These are phyloP conservation scores for Drosophila pruinosa DNA, from an alignment of 1,140 invertebrate species.

Conservation along the genomic window DNA sequence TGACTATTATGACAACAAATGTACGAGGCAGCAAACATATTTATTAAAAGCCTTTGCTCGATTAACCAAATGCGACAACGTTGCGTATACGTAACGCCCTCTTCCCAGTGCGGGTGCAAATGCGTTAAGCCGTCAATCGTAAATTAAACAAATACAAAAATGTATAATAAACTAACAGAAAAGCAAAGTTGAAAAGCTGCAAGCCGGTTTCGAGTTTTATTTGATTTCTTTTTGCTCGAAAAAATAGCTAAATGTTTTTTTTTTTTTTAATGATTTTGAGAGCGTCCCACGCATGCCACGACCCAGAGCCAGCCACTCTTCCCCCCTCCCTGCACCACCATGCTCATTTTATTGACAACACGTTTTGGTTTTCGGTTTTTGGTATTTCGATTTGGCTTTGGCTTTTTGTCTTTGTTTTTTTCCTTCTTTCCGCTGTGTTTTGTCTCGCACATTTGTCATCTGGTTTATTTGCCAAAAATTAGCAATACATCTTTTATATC, in stretches of 20 bases:
- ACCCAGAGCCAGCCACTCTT: background rate
- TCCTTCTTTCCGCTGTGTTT: background rate
- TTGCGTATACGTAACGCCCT: constrained; percentile 64
- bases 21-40: constrained; percentile 34
- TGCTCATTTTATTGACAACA: constrained; percentile 17
- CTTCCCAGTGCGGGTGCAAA: constrained; percentile 12
- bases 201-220: constrained; percentile 32
- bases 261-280: constrained; percentile 9
- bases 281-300: constrained; percentile 25
- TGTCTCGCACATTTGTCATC: constrained; percentile 24
- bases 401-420: background rate
- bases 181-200: background rate
- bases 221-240: background rate
- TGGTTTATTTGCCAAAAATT: constrained; percentile 38
- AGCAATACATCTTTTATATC: constrained; percentile 27
- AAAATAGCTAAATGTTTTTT: constrained; percentile 1
- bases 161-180: background rate
- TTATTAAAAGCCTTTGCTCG: constrained; percentile 56
- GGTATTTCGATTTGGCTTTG: constrained; percentile 20
- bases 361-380: constrained; percentile 14
- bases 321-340: background rate
- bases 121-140: constrained; percentile 7
- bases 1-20: constrained; percentile 49
- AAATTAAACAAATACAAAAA: constrained; percentile 1
- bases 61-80: constrained; percentile 64